Base-by-base conservation (phyloP, 2,797 vertebrate genomes). In the Xerus rutilus region DNA sequence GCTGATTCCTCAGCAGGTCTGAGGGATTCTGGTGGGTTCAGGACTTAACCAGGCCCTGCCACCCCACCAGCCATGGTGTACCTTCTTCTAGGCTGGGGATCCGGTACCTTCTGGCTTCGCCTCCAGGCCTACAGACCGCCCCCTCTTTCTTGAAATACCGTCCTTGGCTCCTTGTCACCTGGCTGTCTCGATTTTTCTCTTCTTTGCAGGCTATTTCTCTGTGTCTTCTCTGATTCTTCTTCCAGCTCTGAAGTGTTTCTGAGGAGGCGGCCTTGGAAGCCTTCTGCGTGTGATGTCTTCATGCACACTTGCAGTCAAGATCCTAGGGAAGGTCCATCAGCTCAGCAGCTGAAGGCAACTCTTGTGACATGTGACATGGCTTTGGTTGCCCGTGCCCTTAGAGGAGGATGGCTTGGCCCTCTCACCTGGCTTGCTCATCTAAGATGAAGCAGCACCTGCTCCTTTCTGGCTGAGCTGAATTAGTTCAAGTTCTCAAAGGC, bases 151-250 rank as follows among this genome's bases (percentile, higher is more conserved):
- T 7, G 43, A 86, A 69, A 62, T 25, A 70, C 57, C 65, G 57
- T 35, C 35, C 35, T 20, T 79, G 20, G 20, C 64, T 92, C 65
- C 69, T 85, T 6, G 39, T 25, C 39, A 14, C 30, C 28, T 88
- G 83, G 35, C 57, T 91, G 57, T 78, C 88, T n/a, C 12, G 28
- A 72, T 89, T 89, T 94, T 64, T n/a, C 35, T 69, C 30, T n/a
- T 89, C 54, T 94, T 77, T 30, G 74, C 49, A 43, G 67, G 13
- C 67, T 28, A 12, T 39, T 77, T 39, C 84, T 79, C n/a, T 23
- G 47, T 89, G 47, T 86, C 87, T 62, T 59, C 77, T 43, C 86
- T 23, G 72, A 92, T 92, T 96, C 47, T 85, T 86, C 77, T 54
- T 85, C 43, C 39, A 90, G 85, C 47, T 85, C 62, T 84, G 73